phyloP scores from a whole-genome alignment of 2,113 vertebrate genomes.

The Astur gentilis region DNA sequence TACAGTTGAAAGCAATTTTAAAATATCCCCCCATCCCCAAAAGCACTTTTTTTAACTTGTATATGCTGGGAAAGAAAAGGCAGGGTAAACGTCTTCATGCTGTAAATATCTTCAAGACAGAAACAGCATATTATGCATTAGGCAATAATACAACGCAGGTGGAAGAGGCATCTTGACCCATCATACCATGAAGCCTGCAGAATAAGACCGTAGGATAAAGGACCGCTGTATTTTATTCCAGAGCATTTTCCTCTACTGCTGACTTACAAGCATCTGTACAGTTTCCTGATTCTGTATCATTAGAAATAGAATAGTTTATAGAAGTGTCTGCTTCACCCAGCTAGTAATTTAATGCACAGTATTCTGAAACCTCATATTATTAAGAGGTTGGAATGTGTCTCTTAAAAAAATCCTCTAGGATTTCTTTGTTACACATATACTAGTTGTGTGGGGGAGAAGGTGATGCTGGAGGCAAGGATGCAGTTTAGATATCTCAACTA shows the following conservation, averaged over 20 bases:
- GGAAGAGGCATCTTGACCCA: not conserved
- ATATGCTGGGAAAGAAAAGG: not conserved
- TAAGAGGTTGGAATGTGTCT: not conserved
- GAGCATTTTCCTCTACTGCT: not conserved
- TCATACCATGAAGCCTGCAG: not conserved
- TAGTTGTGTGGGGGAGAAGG: not conserved
- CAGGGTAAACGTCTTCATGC: not conserved
- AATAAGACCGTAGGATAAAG: not conserved
- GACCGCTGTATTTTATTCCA: not conserved
- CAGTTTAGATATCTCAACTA: not conserved
- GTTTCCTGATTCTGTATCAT: not conserved
- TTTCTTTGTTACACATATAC: not conserved
- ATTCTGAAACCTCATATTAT: not conserved
- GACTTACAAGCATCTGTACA: not conserved
- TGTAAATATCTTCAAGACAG: not conserved
- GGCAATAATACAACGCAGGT: not conserved
- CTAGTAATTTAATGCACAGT: not conserved
- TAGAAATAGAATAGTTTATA: not conserved
- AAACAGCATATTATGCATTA: not conserved
- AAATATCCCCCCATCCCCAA: accelerated
- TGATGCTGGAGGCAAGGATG: not conserved
- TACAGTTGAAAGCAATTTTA: not conserved
- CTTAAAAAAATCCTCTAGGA: not conserved
- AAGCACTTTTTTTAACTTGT: not conserved
- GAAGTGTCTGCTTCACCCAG: not conserved